Evolutionary conservation across 2,113 vertebrate genomes (phyloP).

Genomic region (Ictidomys tridecemlineatus): DNA sequence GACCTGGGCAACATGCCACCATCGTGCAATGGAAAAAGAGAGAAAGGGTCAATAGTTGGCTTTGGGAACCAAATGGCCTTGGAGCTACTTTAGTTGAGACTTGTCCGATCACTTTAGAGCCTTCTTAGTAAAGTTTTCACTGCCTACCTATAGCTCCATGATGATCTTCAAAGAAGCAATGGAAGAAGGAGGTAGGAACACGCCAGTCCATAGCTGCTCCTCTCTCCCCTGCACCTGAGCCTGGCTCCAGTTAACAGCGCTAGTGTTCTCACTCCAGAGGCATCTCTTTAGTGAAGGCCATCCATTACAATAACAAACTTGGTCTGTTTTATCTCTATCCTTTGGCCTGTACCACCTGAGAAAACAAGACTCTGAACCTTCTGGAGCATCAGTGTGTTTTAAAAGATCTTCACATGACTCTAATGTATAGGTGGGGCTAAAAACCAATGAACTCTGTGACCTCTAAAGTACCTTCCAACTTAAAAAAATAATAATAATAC

Average conservation of each 20-base stretch:
- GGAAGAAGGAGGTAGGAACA: neutral
- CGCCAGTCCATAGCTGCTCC: neutral
- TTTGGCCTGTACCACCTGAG: neutral
- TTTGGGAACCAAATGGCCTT: neutral
- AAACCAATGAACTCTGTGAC: slow-evolving; percentile 58
- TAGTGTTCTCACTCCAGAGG: neutral
- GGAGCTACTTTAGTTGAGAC: neutral
- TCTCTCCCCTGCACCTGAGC: neutral
- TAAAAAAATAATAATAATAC: slow-evolving; percentile 42
- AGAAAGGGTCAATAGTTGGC: neutral
- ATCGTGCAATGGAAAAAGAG: neutral
- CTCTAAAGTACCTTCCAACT: slow-evolving; percentile 37
- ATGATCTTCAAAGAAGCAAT: neutral
- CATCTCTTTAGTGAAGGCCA: neutral
- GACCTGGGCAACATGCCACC: neutral
- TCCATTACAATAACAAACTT: neutral
- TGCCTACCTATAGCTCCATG: neutral
- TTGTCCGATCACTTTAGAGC: neutral
- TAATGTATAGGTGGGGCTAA: slow-evolving; percentile 11
- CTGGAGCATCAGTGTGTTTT: neutral
- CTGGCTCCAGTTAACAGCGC: neutral
- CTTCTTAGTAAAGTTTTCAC: neutral
- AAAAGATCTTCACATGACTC: slow-evolving; percentile 31
- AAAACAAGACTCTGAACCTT: neutral
- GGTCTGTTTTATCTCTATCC: neutral